A percentile compares a stretch with the other conserved stretches of the same genome.
Evolutionary conservation across 2,113 vertebrate species (phyloP).

Genomic region (Podilymbus podiceps): DNA sequence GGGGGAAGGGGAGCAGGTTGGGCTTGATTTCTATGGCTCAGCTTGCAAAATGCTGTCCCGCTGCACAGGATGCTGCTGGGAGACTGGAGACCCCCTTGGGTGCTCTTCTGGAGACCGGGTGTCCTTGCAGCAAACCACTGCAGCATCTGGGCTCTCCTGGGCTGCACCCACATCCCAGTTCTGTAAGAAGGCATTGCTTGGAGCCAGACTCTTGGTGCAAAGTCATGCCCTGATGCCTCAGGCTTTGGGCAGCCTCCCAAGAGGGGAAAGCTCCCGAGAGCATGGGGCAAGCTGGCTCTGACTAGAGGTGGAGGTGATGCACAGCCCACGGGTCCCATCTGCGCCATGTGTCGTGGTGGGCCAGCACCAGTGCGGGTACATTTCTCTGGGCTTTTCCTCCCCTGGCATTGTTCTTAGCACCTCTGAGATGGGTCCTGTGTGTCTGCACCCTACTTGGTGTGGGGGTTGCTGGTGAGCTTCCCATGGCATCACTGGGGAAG

Average conservation of each 20-base stretch:
- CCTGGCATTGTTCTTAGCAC: background rate
- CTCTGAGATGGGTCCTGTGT: background rate
- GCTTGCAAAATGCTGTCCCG: background rate
- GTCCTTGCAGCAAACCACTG: background rate
- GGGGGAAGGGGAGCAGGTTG: slow-evolving; percentile 53
- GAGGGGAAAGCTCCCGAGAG: background rate
- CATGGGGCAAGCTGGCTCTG: background rate
- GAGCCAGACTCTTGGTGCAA: background rate
- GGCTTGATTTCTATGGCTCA: background rate
- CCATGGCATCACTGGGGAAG: background rate
- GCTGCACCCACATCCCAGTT: background rate
- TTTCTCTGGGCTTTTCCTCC: background rate
- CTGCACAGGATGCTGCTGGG: fast-evolving
- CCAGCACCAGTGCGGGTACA: fast-evolving
- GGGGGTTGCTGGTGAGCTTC: background rate
- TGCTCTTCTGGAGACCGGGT: background rate
- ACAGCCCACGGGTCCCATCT: background rate
- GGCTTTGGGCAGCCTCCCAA: background rate
- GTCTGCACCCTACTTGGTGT: background rate
- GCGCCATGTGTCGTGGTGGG: background rate
- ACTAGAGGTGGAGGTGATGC: background rate
- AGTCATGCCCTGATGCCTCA: background rate
- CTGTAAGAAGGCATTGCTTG: background rate
- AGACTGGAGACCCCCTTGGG: background rate
- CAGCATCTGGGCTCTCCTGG: background rate